A percentile compares a stretch with the other conserved stretches of the same genome.
Evolutionary conservation across 1,140 invertebrate genomes (phyloP).

Genomic region (Sinonovacula constricta): DNA sequence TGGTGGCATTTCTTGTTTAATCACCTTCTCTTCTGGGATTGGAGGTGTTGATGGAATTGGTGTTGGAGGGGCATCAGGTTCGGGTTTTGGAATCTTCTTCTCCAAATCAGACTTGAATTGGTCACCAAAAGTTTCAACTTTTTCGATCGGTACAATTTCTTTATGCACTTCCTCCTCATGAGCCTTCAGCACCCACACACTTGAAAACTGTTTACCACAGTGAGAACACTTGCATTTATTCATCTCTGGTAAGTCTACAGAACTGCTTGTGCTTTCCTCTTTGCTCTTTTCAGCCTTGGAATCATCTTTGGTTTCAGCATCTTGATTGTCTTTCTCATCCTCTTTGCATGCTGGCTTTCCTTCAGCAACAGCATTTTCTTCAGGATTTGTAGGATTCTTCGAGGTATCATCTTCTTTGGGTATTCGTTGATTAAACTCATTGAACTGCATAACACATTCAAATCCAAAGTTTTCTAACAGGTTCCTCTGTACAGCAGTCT

Average conservation of each 20-base stretch:
- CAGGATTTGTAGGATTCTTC: slow-evolving; percentile 58
- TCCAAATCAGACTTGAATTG: slow-evolving; percentile 81
- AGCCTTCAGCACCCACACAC: slow-evolving; percentile 96
- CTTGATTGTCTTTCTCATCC: slow-evolving; percentile 55
- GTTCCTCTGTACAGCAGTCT: slow-evolving; percentile 91
- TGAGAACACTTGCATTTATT: slow-evolving; percentile 88
- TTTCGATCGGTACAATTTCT: slow-evolving; percentile 91
- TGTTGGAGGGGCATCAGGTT: slow-evolving; percentile 36
- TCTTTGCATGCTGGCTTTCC: slow-evolving; percentile 37
- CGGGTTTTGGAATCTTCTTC: slow-evolving; percentile 68
- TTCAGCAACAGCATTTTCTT: slow-evolving; percentile 53
- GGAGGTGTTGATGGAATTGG: slow-evolving; percentile 67
- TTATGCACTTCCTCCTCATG: slow-evolving; percentile 97
- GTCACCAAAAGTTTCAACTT: slow-evolving; percentile 94
- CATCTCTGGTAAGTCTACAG: slow-evolving; percentile 82
- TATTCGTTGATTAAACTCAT: slow-evolving; percentile 90
- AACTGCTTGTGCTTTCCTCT: slow-evolving; percentile 55
- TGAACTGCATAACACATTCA: slow-evolving; percentile 97
- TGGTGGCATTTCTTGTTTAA: slow-evolving; percentile 67
- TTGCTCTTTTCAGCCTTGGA: slow-evolving; percentile 52
- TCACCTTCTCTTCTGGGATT: slow-evolving; percentile 43
- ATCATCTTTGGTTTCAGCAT: slow-evolving; percentile 50
- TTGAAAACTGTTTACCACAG: slow-evolving; percentile 96
- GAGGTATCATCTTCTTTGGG: slow-evolving; percentile 78
- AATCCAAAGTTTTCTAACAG: slow-evolving; percentile 95